These are phyloP conservation scores for Notocelia uddmanniana DNA, from an alignment of 2,888 invertebrate species.

Conservation along the genomic window DNA sequence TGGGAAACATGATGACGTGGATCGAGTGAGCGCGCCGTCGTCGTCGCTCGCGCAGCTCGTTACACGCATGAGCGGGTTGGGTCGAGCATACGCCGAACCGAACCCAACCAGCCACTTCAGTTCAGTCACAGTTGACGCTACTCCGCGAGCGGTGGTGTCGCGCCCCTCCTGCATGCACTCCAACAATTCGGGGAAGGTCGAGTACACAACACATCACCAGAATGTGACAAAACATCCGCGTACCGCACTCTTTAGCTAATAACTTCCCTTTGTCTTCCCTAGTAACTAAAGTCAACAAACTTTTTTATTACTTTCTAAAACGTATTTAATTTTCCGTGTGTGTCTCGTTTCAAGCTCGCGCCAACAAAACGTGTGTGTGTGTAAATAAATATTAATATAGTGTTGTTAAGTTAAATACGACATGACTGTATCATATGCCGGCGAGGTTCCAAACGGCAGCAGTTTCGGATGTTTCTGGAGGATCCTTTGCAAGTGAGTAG, in stretches of 20 bases:
- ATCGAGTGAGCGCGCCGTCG: conserved; percentile 50
- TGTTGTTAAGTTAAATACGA: conserved; percentile 68
- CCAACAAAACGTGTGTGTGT: conserved; percentile 81
- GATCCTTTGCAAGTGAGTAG: conserved; percentile 93
- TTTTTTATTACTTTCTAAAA: conserved; percentile 81
- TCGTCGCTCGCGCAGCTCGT: conserved; percentile 52
- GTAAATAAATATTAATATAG: conserved; percentile 79
- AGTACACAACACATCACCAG: conserved; percentile 75
- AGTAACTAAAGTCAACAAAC: conserved; percentile 71
- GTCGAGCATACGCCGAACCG: conserved; percentile 61
- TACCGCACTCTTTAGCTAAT: conserved; percentile 68
- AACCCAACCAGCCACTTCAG: conserved; percentile 53
- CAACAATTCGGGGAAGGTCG: conserved; percentile 69
- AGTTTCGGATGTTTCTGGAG: conserved; percentile 97
- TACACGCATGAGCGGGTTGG: conserved; percentile 64
- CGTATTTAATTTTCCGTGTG: conserved; percentile 83
- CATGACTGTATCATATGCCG: conserved; percentile 96
- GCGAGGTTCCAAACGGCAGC: conserved; percentile 96
- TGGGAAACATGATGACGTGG: conserved; percentile 47
- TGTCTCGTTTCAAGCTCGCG: conserved; percentile 77
- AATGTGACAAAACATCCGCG: conserved; percentile 76
- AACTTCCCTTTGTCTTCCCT: conserved; percentile 74
- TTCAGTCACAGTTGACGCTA: conserved; percentile 71
- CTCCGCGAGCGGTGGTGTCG: conserved; percentile 68
- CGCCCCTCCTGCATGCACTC: conserved; percentile 64